Evolutionary conservation across 2,888 invertebrate genomes (phyloP).

Genomic region (Leptinotarsa rubiginosa): DNA sequence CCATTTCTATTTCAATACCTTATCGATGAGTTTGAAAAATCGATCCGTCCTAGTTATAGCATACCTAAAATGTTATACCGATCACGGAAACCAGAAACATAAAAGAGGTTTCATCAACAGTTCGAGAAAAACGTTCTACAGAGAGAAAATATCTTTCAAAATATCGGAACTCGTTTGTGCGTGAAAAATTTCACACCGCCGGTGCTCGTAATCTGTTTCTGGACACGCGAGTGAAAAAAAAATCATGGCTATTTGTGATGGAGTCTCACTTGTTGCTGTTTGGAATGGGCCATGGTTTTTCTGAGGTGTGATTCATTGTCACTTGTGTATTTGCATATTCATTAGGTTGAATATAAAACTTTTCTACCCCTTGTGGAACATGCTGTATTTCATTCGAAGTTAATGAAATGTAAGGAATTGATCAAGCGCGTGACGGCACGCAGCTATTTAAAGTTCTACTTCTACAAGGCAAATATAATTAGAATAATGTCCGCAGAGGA

Average conservation of each 20-base stretch:
- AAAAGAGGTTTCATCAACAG: not conserved
- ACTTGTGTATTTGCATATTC: not conserved
- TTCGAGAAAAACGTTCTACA: not conserved
- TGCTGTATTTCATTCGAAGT: not conserved
- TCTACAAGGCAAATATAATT: too few species aligned
- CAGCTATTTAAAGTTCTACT: too few species aligned
- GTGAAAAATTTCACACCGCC: not conserved
- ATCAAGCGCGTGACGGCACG: too few species aligned
- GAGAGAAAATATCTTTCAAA: not conserved
- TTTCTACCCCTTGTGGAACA: not conserved
- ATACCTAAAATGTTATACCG: not conserved
- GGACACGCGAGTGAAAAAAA: conserved; percentile 16
- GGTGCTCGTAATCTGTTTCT: conserved; percentile 1
- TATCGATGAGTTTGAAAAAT: not conserved
- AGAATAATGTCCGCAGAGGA: too few species aligned
- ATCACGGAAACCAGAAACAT: not conserved
- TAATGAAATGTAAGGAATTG: too few species aligned
- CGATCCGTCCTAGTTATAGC: not conserved
- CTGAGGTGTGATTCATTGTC: conserved; percentile 1
- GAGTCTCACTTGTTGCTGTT: conserved; percentile 13
- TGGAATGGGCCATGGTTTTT: not conserved
- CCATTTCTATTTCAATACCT: not conserved
- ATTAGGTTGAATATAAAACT: not conserved
- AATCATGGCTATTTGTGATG: conserved; percentile 7
- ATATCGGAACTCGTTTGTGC: not conserved